These are phyloP conservation scores for Xyrichtys novacula DNA, from an alignment of 2,797 vertebrate genomes.

Conservation along the genomic window DNA sequence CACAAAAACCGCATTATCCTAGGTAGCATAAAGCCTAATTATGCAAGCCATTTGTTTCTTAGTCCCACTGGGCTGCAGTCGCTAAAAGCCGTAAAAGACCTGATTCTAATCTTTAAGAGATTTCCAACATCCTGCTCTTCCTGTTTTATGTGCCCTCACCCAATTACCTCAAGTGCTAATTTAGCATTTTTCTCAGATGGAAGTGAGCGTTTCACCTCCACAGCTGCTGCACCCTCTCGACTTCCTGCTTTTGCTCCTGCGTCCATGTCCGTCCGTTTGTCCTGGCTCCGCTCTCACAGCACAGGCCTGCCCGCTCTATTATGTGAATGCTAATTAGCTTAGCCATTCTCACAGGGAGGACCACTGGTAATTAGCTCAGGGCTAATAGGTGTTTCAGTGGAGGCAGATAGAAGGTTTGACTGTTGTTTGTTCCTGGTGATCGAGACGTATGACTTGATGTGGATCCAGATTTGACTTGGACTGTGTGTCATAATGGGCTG, in stretches of 20 bases:
- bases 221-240: background rate
- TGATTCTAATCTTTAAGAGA: constrained; percentile 10
- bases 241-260: constrained; percentile 8
- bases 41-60: constrained; percentile 5
- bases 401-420: constrained; percentile 51
- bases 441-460: constrained; percentile 6
- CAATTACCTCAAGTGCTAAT: constrained; percentile 22
- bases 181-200: background rate
- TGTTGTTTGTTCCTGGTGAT: constrained; percentile 29
- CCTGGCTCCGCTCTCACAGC: constrained; percentile 18
- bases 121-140: constrained; percentile 2
- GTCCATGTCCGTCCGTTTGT: constrained; percentile 5
- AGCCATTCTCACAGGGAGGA: constrained; percentile 43
- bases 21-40: constrained; percentile 1
- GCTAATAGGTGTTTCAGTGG: constrained; percentile 54
- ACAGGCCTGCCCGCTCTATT: constrained; percentile 20
- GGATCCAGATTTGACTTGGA: no score
- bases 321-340: constrained; percentile 65
- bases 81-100: constrained; percentile 1
- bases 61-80: constrained; percentile 8
- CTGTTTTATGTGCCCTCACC: background rate
- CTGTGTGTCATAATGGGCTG: no score
- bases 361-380: constrained; percentile 51
- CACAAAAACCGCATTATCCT: background rate
- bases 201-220: background rate